Base-by-base conservation (phyloP, 2,888 invertebrate species). In the Ceraclea dissimilis region DNA sequence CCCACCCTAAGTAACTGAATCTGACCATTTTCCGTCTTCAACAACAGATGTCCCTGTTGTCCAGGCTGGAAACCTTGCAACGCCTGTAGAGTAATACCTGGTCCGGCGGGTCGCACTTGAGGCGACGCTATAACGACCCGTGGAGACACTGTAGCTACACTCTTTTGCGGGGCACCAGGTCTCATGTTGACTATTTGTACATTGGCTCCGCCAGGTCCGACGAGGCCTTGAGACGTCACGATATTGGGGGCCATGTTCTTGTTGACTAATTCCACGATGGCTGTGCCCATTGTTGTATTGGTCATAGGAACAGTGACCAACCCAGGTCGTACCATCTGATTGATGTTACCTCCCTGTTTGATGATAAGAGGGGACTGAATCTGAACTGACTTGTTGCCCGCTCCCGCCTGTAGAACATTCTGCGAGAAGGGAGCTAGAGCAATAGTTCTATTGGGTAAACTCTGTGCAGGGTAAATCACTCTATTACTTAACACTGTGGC, bases 11-110 rank as follows among this genome's bases (percentile, higher is more conserved):
- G 79, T 72, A 96, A 80, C 75, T 96, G 94, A 76, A 90, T 91
- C 74, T 93, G 93, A 69, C 96, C 96, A 80, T 91, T 94, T 79
- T 96, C 96, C 70, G 95, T 96, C 82, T 94, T 95, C 73, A 96
- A 82, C 71, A 96, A 83, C 72, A 96, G 82, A 74, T 83, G 82
- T 72, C 93, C 90, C 74, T 90, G 91, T 73, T 92, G 89, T 71
- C 90, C 88, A 65, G 90, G 86, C 77, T 90, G 92, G 64, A 91
- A 81, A 70, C 88, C 86, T 74, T 89, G 89, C 68, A 93, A 81
- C 69, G 90, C 82, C 80, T 91, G 90, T 75, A 93, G 81, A 68
- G 93, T 92, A 78, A 92, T 87, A 71, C 85, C 86, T 65, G 91
- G 90, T 71, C 86, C 84, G 64, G 90, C 87, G 52, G 90, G 86